Conservation (phyloP, 2,113 vertebrate species). For the Perccottus glenii region DNA sequence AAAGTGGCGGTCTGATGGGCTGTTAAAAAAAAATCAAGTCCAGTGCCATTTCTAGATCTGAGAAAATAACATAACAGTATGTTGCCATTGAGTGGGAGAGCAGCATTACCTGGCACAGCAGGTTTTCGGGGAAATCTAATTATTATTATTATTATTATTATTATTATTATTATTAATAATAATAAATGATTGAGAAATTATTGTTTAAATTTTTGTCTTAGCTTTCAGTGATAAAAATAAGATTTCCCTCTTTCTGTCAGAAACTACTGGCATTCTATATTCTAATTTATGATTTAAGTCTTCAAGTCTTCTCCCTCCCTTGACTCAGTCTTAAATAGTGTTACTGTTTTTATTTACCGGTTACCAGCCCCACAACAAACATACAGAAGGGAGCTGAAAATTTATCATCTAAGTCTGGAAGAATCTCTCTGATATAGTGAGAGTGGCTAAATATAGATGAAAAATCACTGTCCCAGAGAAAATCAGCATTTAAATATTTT, state of each 20-base stretch:
- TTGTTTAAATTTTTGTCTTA: too few species aligned
- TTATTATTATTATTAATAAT: too few species aligned
- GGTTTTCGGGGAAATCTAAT: constrained; percentile 78
- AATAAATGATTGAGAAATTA: too few species aligned
- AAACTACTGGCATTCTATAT: not conserved
- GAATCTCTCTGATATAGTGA: constrained; percentile 61
- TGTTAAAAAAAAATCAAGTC: constrained; percentile 78
- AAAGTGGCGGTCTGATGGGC: constrained; percentile 72
- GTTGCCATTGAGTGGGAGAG: constrained; percentile 78
- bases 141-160: too few species aligned
- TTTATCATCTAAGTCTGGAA: constrained; percentile 56
- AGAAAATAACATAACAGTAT: constrained; percentile 77
- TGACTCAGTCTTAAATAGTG: constrained; percentile 32
- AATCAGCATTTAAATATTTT: constrained; percentile 73
- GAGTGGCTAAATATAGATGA: constrained; percentile 74
- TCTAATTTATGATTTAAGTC: not conserved
- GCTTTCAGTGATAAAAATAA: too few species aligned
- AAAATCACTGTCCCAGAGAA: constrained; percentile 56
- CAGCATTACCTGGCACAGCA: constrained; percentile 66
- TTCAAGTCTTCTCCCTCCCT: not conserved
- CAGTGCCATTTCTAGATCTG: constrained; percentile 53
- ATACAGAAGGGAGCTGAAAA: constrained; percentile 49
- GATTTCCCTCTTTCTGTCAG: constrained; percentile 17
- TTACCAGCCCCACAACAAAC: constrained; percentile 18
- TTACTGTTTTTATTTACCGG: constrained; percentile 48